Percentiles rank a stretch among this genome's conserved stretches.
phyloP scores from a whole-genome alignment of 2,113 vertebrate genomes.

The Pteropus alecto region DNA sequence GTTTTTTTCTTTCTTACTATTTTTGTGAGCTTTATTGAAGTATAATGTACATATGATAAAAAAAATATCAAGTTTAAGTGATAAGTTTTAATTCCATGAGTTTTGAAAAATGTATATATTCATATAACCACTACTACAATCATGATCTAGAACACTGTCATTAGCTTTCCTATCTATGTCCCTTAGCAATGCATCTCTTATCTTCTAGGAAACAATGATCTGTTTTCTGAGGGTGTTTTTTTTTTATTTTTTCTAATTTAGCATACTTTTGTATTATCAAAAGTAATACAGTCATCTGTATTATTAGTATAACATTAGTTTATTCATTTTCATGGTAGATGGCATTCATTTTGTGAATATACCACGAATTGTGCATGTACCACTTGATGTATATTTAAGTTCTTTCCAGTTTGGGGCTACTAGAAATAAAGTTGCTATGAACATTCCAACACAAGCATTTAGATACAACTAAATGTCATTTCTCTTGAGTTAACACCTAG shows the following conservation, averaged over 20 bases:
- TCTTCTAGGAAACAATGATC: background rate
- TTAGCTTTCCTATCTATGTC: background rate
- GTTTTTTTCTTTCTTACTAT: background rate
- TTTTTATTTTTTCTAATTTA: background rate
- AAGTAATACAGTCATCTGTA: background rate
- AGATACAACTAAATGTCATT: background rate
- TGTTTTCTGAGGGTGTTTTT: background rate
- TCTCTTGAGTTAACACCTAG: background rate
- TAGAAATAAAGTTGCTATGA: background rate
- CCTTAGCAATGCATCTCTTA: background rate
- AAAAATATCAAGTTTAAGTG: background rate
- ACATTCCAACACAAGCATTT: background rate
- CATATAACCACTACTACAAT: background rate
- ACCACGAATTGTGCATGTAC: background rate
- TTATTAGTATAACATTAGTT: background rate
- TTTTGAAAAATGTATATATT: background rate
- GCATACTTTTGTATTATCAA: background rate
- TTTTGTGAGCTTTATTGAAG: background rate
- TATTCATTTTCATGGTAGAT: background rate
- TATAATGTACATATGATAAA: background rate
- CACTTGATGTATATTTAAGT: background rate
- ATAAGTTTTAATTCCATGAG: background rate
- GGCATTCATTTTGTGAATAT: constrained; percentile 7
- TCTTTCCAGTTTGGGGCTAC: background rate
- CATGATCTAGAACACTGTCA: background rate